Evolutionary conservation across 2,888 invertebrate species (phyloP).

Genomic region (Tachina lurida): DNA sequence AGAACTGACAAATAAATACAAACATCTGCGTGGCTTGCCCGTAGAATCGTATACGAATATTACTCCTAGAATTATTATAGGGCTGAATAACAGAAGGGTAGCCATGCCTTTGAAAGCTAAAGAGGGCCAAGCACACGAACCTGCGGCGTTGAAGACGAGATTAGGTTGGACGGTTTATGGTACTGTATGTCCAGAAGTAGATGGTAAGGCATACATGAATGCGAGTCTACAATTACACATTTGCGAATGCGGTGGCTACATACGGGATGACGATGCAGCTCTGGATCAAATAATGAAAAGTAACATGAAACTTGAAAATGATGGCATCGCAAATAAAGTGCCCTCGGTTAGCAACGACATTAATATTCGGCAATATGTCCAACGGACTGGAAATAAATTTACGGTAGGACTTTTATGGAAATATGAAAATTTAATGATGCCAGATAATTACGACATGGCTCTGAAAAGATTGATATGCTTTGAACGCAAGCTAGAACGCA

Average conservation of each 20-base stretch:
- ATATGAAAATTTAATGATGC: no score
- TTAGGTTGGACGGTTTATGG: background rate
- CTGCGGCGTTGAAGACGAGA: no score
- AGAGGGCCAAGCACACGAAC: no score
- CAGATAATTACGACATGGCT: no score
- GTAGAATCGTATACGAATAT: background rate
- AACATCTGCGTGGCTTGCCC: background rate
- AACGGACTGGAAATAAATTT: no score
- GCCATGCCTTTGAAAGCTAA: no score
- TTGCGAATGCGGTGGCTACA: background rate
- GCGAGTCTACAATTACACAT: background rate
- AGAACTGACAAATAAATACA: background rate
- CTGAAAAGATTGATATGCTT: no score
- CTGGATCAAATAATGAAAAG: background rate
- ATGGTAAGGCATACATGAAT: background rate
- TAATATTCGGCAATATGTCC: background rate
- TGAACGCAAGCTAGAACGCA: no score
- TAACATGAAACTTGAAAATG: background rate
- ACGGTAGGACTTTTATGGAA: no score
- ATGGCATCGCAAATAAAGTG: background rate
- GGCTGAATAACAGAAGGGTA: background rate
- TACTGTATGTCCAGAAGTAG: background rate
- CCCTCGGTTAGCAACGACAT: background rate
- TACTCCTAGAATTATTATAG: background rate
- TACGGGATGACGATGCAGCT: background rate